Percentiles rank a stretch among this genome's conserved stretches.
phyloP scores from a whole-genome alignment of 2,113 vertebrate genomes.

The Gymnobelideus leadbeateri region DNA sequence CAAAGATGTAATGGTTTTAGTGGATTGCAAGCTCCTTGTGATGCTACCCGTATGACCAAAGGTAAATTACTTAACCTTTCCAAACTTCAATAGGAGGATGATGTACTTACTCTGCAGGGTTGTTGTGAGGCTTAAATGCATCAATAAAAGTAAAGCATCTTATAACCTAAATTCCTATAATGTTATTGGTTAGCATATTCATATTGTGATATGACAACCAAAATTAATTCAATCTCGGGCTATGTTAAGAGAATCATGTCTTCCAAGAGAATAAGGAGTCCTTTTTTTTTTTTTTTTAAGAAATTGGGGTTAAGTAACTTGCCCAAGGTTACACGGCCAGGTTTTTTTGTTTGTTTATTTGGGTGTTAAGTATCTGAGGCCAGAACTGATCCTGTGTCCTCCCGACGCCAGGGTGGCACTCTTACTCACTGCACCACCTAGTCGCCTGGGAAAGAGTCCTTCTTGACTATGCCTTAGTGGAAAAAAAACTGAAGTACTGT shows the following conservation, averaged over 20 bases:
- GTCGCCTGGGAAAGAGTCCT: not conserved
- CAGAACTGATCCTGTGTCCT: no score
- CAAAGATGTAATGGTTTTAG: not conserved
- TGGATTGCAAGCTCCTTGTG: not conserved
- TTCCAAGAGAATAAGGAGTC: not conserved
- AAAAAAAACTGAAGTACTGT: no score
- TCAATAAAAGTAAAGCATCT: not conserved
- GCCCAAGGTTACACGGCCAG: no score
- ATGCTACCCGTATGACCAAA: not conserved
- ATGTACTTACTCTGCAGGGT: not conserved
- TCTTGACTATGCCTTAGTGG: no score
- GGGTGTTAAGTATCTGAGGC: no score
- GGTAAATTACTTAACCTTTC: no score
- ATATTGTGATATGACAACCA: not conserved
- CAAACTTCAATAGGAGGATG: not conserved
- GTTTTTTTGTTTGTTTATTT: no score
- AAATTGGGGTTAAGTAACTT: no score
- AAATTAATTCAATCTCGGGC: not conserved
- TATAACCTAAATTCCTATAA: not conserved
- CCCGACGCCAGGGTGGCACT: no score
- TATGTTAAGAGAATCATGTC: not conserved
- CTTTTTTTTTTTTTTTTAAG: no score
- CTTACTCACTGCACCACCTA: no score
- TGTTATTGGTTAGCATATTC: not conserved
- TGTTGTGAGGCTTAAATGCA: not conserved